A percentile compares a stretch with the other conserved stretches of the same genome.
Conservation (phyloP, 2,888 invertebrate genomes). For the Deilephila elpenor region DNA sequence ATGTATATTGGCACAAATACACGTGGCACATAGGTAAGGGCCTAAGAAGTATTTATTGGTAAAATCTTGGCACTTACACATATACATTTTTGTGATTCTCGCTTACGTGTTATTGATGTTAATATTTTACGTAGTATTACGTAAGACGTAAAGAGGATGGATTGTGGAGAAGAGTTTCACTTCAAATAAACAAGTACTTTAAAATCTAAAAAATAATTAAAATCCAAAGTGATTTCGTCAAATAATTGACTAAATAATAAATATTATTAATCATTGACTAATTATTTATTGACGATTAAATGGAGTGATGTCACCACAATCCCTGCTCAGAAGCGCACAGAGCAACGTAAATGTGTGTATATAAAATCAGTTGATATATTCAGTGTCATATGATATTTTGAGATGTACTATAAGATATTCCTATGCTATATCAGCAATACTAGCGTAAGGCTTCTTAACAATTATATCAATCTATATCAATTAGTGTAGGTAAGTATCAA, state of each 20-base stretch:
- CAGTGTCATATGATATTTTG: slow-evolving; percentile 32
- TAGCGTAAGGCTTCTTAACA: slow-evolving; percentile 71
- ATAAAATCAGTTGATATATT: slow-evolving; percentile 11
- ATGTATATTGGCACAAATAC: slow-evolving; percentile 26
- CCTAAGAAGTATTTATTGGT: slow-evolving; percentile 63
- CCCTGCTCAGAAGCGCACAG: background rate
- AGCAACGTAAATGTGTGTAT: background rate
- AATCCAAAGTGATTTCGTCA: background rate
- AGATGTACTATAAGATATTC: slow-evolving; percentile 30
- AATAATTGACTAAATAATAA: background rate
- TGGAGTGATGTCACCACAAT: background rate
- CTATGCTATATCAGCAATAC: slow-evolving; percentile 66
- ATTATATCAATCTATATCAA: slow-evolving; percentile 73
- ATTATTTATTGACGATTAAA: background rate
- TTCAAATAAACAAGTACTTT: background rate
- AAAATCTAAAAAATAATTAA: background rate
- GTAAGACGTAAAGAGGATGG: background rate
- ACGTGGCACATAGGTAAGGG: slow-evolving; percentile 53
- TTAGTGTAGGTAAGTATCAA: slow-evolving; percentile 68
- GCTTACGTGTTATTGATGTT: slow-evolving; percentile 28
- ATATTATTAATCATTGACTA: background rate
- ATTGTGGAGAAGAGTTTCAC: background rate
- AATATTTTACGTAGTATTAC: slow-evolving; percentile 20
- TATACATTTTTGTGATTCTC: slow-evolving; percentile 14
- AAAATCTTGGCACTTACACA: slow-evolving; percentile 61